These are phyloP conservation scores for Rhopalosiphum padi DNA, from an alignment of 1,140 invertebrate genomes.

Conservation along the genomic window DNA sequence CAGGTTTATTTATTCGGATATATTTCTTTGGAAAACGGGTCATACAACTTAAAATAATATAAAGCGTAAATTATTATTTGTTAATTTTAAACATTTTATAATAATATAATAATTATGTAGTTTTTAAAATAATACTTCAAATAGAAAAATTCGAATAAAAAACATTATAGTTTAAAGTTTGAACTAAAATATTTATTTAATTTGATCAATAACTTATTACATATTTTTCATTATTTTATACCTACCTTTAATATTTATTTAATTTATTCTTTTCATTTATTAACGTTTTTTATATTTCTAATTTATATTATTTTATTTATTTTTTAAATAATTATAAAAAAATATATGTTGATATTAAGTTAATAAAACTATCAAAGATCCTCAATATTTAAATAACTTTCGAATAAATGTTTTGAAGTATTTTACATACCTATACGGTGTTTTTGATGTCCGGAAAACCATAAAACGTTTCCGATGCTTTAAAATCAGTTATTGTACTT, in stretches of 20 bases:
- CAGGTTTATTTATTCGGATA: not conserved
- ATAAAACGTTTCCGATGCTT: slow-evolving; percentile 34
- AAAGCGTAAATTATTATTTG: not conserved
- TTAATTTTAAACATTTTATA: not conserved
- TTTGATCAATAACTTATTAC: not conserved
- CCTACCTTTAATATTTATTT: not conserved
- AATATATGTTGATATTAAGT: not conserved
- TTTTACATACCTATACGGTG: not conserved
- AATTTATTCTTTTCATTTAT: not conserved
- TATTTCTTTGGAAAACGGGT: not conserved
- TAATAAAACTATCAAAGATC: not conserved
- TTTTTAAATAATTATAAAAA: not conserved
- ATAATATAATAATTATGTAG: not conserved
- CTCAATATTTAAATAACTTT: not conserved
- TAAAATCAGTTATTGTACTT: slow-evolving; percentile 36
- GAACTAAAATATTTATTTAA: not conserved
- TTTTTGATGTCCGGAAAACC: not conserved
- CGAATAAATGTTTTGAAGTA: not conserved
- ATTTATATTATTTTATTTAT: not conserved
- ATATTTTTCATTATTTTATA: not conserved
- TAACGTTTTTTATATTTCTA: no score
- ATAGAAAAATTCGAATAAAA: not conserved
- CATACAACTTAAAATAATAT: not conserved
- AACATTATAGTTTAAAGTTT: not conserved
- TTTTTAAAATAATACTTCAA: not conserved